These are phyloP conservation scores for Sapayoa aenigma DNA, from an alignment of 2,113 vertebrate genomes.

Conservation along the genomic window DNA sequence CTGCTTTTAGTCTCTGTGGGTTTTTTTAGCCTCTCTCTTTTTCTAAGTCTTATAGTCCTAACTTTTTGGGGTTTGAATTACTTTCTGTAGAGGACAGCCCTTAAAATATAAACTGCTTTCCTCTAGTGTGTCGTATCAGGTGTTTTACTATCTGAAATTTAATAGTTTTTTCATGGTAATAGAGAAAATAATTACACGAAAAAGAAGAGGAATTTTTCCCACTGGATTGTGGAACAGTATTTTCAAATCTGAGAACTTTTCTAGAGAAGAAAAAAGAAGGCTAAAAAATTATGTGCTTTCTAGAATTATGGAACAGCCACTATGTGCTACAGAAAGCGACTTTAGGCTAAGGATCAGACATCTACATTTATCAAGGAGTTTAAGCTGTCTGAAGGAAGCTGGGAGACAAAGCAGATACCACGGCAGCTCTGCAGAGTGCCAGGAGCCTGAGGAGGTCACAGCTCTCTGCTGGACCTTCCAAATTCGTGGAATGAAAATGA, in stretches of 20 bases:
- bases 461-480: neutral
- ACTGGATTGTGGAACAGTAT: neutral
- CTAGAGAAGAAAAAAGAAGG: neutral
- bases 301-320: neutral
- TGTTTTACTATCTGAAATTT: neutral
- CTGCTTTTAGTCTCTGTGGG: neutral
- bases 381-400: neutral
- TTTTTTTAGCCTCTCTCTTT: too few relatives aligned
- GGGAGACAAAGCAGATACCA: neutral
- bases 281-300: neutral
- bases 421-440: neutral
- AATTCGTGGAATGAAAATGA: neutral
- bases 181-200: neutral
- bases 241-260: neutral
- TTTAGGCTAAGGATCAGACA: conserved; percentile 4
- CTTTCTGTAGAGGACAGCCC: neutral
- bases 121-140: neutral
- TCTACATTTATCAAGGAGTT: neutral
- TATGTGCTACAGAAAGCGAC: neutral
- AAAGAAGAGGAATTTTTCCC: neutral
- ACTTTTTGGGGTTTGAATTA: neutral
- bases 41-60: neutral
- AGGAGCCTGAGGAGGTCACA: neutral
- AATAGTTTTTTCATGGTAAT: neutral
- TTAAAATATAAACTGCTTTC: neutral